Conservation (phyloP, 2,113 vertebrate species). For the Ellobius talpinus region DNA sequence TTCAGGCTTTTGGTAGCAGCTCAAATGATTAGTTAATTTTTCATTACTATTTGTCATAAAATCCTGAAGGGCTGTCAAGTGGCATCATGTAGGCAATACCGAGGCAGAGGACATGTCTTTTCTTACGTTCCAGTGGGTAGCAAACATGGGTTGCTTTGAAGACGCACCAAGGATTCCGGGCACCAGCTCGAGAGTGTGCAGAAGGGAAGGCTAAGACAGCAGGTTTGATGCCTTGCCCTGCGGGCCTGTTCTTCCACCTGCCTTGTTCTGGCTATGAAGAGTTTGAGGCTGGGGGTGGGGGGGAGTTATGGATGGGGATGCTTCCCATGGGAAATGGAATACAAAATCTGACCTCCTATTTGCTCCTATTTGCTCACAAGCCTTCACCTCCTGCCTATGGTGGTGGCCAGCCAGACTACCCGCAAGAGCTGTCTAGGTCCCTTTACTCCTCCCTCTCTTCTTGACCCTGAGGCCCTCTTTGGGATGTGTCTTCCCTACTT, state of each 20-base stretch:
- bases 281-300: not conserved
- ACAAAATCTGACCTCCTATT: not conserved
- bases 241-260: not conserved
- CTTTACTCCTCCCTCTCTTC: not conserved
- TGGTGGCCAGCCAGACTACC: not conserved
- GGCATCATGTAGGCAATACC: conserved; percentile 48
- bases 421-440: not conserved
- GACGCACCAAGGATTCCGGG: not conserved
- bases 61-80: conserved; percentile 78
- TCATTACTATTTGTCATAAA: conserved; percentile 82
- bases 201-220: not conserved
- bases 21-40: conserved; percentile 83
- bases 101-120: conserved; percentile 63
- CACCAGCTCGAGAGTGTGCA: fast-evolving
- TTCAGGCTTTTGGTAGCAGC: conserved; percentile 67
- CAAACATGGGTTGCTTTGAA: conserved; percentile 49
- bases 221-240: fast-evolving
- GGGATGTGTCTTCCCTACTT: not conserved
- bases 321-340: conserved; percentile 13
- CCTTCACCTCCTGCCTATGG: not conserved
- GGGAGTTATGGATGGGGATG: not conserved
- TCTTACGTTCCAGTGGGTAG: conserved; percentile 51
- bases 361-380: not conserved
- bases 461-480: not conserved
- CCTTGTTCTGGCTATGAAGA: not conserved